A percentile compares a stretch with the other conserved stretches of the same genome.
These are phyloP conservation scores for Porites rus DNA, from an alignment of 92 coral and sea anemone species.

Conservation along the genomic window DNA sequence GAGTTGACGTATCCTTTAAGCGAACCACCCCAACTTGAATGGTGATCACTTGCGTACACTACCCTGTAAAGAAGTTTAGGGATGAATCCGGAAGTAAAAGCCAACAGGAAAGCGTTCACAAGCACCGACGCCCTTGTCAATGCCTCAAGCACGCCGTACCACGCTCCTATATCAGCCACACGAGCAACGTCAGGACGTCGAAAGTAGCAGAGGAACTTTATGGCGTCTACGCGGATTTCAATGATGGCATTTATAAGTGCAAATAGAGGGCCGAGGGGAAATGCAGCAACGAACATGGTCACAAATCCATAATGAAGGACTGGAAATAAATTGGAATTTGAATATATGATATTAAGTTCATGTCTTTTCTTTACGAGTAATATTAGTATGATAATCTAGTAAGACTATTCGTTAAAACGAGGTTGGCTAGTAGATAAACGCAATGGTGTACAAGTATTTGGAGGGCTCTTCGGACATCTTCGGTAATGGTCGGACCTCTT, in stretches of 20 bases:
- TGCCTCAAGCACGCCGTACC: conserved; percentile 78
- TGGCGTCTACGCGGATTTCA: conserved; percentile 94
- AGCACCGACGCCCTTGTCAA: conserved; percentile 74
- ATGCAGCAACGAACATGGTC: conserved; percentile 97
- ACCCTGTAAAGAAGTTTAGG: conserved; percentile 77
- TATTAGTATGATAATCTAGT: no score
- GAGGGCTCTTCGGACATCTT: no score
- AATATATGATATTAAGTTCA: no score
- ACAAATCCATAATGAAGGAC: conserved; percentile 97
- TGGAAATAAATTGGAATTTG: conserved; percentile 25
- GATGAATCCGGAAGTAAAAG: conserved; percentile 92
- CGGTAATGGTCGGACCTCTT: no score
- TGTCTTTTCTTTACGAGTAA: no score
- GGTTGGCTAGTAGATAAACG: no score
- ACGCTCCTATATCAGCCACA: conserved; percentile 96
- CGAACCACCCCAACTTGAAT: conserved; percentile 41
- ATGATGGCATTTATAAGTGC: conserved; percentile 85
- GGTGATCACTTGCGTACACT: conserved; percentile 53
- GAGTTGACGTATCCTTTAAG: conserved; percentile 73
- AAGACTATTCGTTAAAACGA: no score
- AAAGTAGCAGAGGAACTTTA: conserved; percentile 87
- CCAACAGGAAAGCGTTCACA: conserved; percentile 82
- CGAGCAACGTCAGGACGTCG: conserved; percentile 88
- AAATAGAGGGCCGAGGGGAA: conserved; percentile 93
- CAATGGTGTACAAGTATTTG: no score